Conservation (phyloP, 2,113 vertebrate species). For the Cacatua alba region DNA sequence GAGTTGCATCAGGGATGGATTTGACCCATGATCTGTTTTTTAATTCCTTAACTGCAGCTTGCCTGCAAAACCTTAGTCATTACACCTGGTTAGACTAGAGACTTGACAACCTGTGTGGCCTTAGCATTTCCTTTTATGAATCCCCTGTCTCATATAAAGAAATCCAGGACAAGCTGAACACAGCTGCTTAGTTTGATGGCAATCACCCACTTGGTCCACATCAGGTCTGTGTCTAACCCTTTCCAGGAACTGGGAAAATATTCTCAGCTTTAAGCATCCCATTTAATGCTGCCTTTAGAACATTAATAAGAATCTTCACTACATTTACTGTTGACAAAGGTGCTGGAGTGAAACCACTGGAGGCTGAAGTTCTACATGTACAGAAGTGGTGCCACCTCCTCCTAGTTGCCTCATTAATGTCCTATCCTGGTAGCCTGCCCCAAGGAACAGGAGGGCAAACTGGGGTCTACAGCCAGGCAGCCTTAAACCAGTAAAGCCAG, state of each 20-base stretch:
- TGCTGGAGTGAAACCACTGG: not conserved
- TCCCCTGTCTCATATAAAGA: constrained; percentile 44
- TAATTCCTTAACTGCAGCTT: constrained; percentile 34
- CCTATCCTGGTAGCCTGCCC: not conserved
- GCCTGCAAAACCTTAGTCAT: constrained; percentile 58
- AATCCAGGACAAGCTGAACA: constrained; percentile 58
- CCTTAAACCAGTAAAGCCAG: not conserved
- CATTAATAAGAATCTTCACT: not conserved
- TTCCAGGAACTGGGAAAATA: constrained; percentile 33
- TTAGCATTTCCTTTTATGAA: constrained; percentile 54
- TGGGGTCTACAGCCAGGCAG: not conserved
- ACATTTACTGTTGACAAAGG: not conserved
- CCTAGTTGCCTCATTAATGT: not conserved
- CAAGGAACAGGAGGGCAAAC: not conserved
- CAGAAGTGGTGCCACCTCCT: not conserved
- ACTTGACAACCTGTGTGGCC: constrained; percentile 70
- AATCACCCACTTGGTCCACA: constrained; percentile 49
- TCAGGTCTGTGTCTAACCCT: constrained; percentile 19
- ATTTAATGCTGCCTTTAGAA: constrained; percentile 5
- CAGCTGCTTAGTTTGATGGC: constrained; percentile 54
- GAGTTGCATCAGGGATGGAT: not conserved
- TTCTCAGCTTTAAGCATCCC: constrained; percentile 2
- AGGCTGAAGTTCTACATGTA: not conserved
- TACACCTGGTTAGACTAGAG: constrained; percentile 59
- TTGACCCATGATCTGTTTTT: constrained; percentile 19